Evolutionary conservation across 1,140 invertebrate species (phyloP), one percentile per base, ranked within the genome.

Genomic region (Aleiodes sp.): DNA sequence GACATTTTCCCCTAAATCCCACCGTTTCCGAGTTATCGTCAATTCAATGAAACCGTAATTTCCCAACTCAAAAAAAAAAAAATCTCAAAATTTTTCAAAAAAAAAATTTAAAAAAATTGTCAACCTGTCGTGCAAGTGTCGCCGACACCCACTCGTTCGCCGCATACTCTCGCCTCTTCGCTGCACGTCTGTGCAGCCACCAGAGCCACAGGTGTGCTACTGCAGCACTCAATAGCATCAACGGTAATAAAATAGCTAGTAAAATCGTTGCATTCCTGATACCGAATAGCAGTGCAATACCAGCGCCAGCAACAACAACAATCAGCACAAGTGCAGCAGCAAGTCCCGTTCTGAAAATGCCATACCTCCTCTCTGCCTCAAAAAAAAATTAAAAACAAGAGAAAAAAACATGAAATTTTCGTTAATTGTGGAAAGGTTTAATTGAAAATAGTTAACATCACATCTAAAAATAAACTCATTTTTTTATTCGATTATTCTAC

Each of bases 161-260:
- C 24, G 61, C 61, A 26, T 24, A 24, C 12, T 63, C 61, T 41
- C 61, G 61, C 26, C 37, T 41, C 21, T 43, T 63, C n/a, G 61
- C 35, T 16, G 61, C 61, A 7, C 33, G n/a, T 41, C 37, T 37
- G 43, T 56, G 63, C 24, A 65, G 43, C 43, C 41, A 56, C 63
- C 63, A 65, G 29, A 65, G 43, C 63, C 63, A 56, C 43, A 65
- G 43, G 43, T 65, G 63, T n/a, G 63, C 43, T 46, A 65, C 52
- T 56, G 29, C 43, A 8, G 63, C 43, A 46, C 24, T 65, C n/a
- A 52, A 29, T 56, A 65, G 29, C 63, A 65, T 56, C 24, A 65
- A 29, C 31, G 26, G 63, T 28, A 65, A 65, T 10, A 65, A 16
- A 52, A 56, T 52, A 6, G 26, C 28, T n/a, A 52, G 35, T 56